Base-by-base conservation (phyloP, 2,113 vertebrate genomes). In the Leptodactylus fuscus region DNA sequence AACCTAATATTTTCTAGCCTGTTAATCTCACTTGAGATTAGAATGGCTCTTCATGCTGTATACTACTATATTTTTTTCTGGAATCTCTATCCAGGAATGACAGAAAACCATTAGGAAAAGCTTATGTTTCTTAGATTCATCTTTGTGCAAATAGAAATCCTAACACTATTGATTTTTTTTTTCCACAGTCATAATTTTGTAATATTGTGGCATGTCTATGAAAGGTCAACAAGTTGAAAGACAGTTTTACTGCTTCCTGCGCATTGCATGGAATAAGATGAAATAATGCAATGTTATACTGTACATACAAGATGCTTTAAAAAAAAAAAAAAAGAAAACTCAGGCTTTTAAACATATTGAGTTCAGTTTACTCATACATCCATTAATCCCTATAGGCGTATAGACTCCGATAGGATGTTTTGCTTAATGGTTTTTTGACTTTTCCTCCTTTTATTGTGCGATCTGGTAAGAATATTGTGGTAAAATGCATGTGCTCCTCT, bases 361-460 rank as follows among this genome's bases (percentile, higher is more conserved):
- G 18, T 36, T 69, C n/a, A 34, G 20, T 48, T 77, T 36, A 22
- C 18, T 49, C 29, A 77, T 34, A 55, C 29, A 77, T 34, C 8
- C 75, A 81, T 20, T 38, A 34, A 70, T 55, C 32, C 81, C 81
- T 58, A 29, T 73, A 38, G 69, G 51, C 34, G 44, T 75, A 24
- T 67, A 36, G 60, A 24, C 74, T 69, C 22, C 78, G 46, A 44
- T 55, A 60, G 29, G 27, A 38, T 78, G 12, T 51, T 83, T 32
- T 36, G 58, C 73, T 46, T 67, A 84, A 84, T 75, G 46, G 44
- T 83, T 77, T 76, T 69, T 32, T 67, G 18, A 67, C 29, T 77
- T 62, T 60, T 67, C 44, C 62, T 22, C 11, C 29, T 70, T 53
- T 69, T 78, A 49, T 41, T 53, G 46, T 15, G 11, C 36, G 83